A percentile compares a stretch with the other conserved stretches of the same genome.
phyloP scores from a whole-genome alignment of 2,888 invertebrate genomes.

The Desoria tigrina region DNA sequence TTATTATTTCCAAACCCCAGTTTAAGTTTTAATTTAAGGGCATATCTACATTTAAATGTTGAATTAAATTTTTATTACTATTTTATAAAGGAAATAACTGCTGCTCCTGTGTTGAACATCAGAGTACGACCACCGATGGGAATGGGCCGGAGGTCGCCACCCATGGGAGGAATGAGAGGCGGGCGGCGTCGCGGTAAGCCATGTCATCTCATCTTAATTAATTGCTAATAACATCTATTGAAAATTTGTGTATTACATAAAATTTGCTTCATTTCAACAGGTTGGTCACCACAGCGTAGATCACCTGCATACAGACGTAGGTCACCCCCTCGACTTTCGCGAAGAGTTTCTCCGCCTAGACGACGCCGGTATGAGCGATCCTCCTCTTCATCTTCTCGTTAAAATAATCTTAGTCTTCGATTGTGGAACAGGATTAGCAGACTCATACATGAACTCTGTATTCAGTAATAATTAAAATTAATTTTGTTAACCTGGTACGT shows the following conservation, averaged over 20 bases:
- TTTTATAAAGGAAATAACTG: slow-evolving; percentile 92
- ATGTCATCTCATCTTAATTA: slow-evolving; percentile 6
- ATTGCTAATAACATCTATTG: neutral
- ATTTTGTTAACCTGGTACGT: no score
- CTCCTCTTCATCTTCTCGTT: slow-evolving; percentile 52
- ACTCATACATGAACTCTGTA: neutral
- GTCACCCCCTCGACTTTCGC: slow-evolving; percentile 52
- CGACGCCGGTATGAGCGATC: slow-evolving; percentile 51
- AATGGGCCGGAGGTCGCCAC: slow-evolving; percentile 55
- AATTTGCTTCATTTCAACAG: slow-evolving; percentile 52
- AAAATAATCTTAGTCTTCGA: slow-evolving; percentile 20
- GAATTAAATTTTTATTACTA: no score
- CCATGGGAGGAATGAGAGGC: slow-evolving; percentile 42
- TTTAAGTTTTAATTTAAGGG: neutral
- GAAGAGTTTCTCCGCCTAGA: slow-evolving; percentile 42
- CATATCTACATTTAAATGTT: no score
- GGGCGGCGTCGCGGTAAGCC: slow-evolving; percentile 30
- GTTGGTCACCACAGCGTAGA: slow-evolving; percentile 60
- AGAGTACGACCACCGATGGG: slow-evolving; percentile 55
- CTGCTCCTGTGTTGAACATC: slow-evolving; percentile 81
- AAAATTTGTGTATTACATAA: neutral
- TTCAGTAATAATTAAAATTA: neutral
- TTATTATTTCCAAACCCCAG: neutral
- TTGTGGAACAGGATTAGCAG: neutral
- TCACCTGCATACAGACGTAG: slow-evolving; percentile 54